A percentile compares a stretch with the other conserved stretches of the same genome.
phyloP scores from a whole-genome alignment of 2,797 vertebrate species.

The Crocidura indochinensis region DNA sequence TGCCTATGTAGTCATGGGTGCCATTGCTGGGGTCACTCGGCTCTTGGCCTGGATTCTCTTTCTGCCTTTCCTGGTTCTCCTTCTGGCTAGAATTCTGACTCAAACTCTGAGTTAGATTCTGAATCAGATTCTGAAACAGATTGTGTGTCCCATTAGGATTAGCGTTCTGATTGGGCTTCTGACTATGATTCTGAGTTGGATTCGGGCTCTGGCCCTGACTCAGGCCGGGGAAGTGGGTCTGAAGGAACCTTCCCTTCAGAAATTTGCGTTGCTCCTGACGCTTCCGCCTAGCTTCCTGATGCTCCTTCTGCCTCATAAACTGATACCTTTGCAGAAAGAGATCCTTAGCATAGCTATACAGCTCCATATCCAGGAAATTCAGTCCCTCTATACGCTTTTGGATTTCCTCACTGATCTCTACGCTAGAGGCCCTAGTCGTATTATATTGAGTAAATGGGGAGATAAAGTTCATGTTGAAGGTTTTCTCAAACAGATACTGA shows the following conservation, averaged over 20 bases:
- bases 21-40: conserved; percentile 79
- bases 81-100: conserved; percentile 60
- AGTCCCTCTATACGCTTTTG: conserved; percentile 95
- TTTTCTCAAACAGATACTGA: conserved; percentile 98
- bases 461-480: conserved; percentile 97
- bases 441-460: conserved; percentile 97
- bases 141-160: conserved; percentile 73
- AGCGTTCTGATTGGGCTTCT: conserved; percentile 70
- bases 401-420: conserved; percentile 94
- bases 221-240: conserved; percentile 80
- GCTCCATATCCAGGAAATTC: conserved; percentile 97
- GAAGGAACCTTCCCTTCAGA: conserved; percentile 89
- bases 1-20: conserved; percentile 93
- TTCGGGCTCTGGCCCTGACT: conserved; percentile 72
- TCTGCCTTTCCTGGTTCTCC: conserved; percentile 52
- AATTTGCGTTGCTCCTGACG: conserved; percentile 95
- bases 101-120: conserved; percentile 69
- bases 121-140: conserved; percentile 68
- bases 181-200: conserved; percentile 75
- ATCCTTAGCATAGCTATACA: conserved; percentile 97
- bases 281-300: conserved; percentile 94
- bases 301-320: conserved; percentile 96
- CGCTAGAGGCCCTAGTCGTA: conserved; percentile 96
- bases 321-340: conserved; percentile 98
- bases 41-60: conserved; percentile 76